A percentile compares a stretch with the other conserved stretches of the same genome.
These are phyloP conservation scores for Diorhabda sublineata DNA, from an alignment of 1,140 invertebrate species.

Conservation along the genomic window DNA sequence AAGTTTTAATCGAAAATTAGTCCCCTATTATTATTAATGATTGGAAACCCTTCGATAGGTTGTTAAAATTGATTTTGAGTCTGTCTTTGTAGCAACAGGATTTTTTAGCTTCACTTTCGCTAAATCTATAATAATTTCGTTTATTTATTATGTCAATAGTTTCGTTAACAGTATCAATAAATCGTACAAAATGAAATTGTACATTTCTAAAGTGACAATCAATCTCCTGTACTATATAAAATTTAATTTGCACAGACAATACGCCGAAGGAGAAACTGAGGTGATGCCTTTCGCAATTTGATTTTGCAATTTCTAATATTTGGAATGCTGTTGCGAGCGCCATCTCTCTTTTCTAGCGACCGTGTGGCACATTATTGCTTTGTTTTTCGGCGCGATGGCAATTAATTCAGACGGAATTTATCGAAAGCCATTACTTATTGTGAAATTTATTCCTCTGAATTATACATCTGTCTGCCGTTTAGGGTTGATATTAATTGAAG, in stretches of 20 bases:
- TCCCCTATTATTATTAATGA: too few relatives aligned
- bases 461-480: slow-evolving; percentile 6
- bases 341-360: not conserved
- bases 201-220: not conserved
- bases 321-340: slow-evolving; percentile 5
- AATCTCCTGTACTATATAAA: slow-evolving; percentile 3
- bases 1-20: too few relatives aligned
- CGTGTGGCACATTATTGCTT: slow-evolving; percentile 18
- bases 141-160: too few relatives aligned
- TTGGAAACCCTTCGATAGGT: too few relatives aligned
- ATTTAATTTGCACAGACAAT: slow-evolving; percentile 22
- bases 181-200: too few relatives aligned
- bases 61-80: too few relatives aligned
- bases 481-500: not conserved
- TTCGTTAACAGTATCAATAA: too few relatives aligned
- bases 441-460: slow-evolving; percentile 10
- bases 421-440: slow-evolving; percentile 7
- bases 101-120: too few relatives aligned
- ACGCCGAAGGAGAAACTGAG: not conserved
- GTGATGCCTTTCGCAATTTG: slow-evolving; percentile 16
- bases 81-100: too few relatives aligned
- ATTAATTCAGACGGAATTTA: slow-evolving; percentile 15
- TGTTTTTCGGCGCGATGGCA: slow-evolving; percentile 15
- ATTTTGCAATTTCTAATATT: slow-evolving; percentile 19
- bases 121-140: too few relatives aligned